phyloP scores from a whole-genome alignment of 2,797 vertebrate genomes.

The Coregonus suidteri region DNA sequence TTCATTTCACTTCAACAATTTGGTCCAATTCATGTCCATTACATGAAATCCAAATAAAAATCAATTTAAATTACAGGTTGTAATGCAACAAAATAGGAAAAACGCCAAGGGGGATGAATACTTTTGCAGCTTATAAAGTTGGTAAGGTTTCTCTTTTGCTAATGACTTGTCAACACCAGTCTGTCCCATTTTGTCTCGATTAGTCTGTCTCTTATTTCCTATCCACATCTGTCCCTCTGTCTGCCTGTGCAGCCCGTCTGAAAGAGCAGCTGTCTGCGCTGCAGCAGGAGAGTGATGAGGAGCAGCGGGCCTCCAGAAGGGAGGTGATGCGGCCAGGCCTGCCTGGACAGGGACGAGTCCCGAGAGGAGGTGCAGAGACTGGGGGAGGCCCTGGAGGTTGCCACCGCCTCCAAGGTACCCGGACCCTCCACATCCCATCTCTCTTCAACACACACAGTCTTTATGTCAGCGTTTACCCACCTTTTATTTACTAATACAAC shows the following conservation, averaged over 20 bases:
- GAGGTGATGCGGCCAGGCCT: conserved; percentile 62
- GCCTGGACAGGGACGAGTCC: conserved; percentile 68
- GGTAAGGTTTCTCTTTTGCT: not conserved
- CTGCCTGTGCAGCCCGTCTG: conserved; percentile 58
- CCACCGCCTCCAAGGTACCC: conserved; percentile 66
- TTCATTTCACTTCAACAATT: no score
- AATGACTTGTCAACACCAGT: not conserved
- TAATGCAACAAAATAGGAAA: no score
- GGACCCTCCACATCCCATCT: no score
- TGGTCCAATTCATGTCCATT: no score
- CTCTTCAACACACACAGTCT: not conserved
- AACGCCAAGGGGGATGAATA: no score
- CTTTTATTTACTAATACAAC: not conserved
- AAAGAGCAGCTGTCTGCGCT: conserved; percentile 63
- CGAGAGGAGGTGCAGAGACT: conserved; percentile 59
- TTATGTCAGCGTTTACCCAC: not conserved
- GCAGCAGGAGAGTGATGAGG: conserved; percentile 70
- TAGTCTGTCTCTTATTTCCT: not conserved
- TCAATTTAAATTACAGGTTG: no score
- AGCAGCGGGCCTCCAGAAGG: conserved; percentile 60
- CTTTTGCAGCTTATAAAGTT: not conserved
- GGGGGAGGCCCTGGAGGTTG: conserved; percentile 67
- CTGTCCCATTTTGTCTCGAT: not conserved
- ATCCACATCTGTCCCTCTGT: not conserved
- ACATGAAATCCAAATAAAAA: no score